Evolutionary conservation across 2,113 vertebrate genomes (phyloP), one percentile per base, ranked within the genome.

Genomic region (Montifringilla adamsi): DNA sequence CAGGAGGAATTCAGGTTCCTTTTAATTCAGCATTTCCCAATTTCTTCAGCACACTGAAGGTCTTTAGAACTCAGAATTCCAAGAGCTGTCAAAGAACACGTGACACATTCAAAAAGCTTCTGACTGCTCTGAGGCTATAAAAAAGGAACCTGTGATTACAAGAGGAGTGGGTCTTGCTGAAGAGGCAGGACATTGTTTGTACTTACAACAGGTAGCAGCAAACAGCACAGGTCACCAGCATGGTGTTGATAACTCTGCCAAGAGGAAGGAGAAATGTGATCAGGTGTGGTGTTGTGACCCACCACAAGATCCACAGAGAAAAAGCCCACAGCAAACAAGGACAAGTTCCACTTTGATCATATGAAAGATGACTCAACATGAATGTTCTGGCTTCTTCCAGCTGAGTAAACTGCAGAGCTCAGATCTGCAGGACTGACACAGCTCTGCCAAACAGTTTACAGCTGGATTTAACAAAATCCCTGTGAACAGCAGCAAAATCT

Each of bases 171-270:
- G 21, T 33, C n/a, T 66, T 26, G 66, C 59, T 43, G 10, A 21
- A 66, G 80, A 52, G 47, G 46, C 75, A 91, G 88, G 85, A 39
- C 8, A 37, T 52, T 94, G 52, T 92, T 96, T 87, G 97, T 99
- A 99, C 99, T 99, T 97, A 99, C 99, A 99, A 99, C 84, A 99
- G 97, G 93, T 99, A 99, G 97, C 99, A 99, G 98, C 99, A 99
- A 67, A 99, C 97, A 27, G 99, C 98, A 97, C 99, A 99, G 22
- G 99, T 98, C 81, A 99, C 98, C 98, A 99, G 96, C 99, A 99
- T 99, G 41, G 99, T 99, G 94, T 99, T 98, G 81, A 99, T 99
- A 90, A 99, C 99, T 73, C 99, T 99, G 97, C 64, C 95, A 92
- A 93, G 39, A 95, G 55, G 85, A 84, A 94, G 53, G 37, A 97